Evolutionary conservation across 2,113 vertebrate genomes (phyloP), one percentile per base, ranked within the genome.

Genomic region (Piprites chloris): DNA sequence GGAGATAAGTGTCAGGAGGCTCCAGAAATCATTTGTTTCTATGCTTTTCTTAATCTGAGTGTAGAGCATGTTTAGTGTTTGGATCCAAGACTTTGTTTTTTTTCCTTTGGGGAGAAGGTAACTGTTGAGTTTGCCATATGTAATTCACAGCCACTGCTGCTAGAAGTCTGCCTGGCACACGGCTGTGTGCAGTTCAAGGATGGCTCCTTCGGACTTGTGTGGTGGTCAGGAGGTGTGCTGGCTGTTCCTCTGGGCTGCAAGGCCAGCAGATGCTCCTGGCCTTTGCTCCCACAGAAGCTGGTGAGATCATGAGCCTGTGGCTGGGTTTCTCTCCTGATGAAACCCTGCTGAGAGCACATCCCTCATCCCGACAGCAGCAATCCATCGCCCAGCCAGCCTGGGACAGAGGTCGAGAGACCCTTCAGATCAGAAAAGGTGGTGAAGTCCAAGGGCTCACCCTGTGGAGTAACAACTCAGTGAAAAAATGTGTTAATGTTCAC

Each of bases 341-440:
- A 33, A 37, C 26, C 42, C 52, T 37, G 53, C 71, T 1, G 9
- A 33, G 30, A 58, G 37, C 37, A 1, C 9, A 82, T 78, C 1
- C 3, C 59, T 92, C 66, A 42, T 52, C 66, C 47, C 78, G 66
- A 46, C 55, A 44, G 76, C 47, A 37, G 41, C 42, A 9, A 47
- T 11, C 37, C 6, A 1, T 28, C 3, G 53, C 33, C n/a, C 17
- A 3, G 32, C 4, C 33, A 26, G 53, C 0, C 1, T 19, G 27
- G 2, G 42, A 77, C 44, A 42, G 42, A 89, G 71, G 71, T 67
- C 41, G 18, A 8, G 58, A 21, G 28, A 28, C 37, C 65, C 49
- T 44, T 46, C 21, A 33, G 55, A 12, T n/a, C 11, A 33, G 42
- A 37, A 56, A 33, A 41, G 55, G 19, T 33, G n/a, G 32, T 37